Percentiles rank a stretch among this genome's conserved stretches.
Evolutionary conservation across 2,797 vertebrate genomes (phyloP).

Genomic region (Propithecus deckenii): DNA sequence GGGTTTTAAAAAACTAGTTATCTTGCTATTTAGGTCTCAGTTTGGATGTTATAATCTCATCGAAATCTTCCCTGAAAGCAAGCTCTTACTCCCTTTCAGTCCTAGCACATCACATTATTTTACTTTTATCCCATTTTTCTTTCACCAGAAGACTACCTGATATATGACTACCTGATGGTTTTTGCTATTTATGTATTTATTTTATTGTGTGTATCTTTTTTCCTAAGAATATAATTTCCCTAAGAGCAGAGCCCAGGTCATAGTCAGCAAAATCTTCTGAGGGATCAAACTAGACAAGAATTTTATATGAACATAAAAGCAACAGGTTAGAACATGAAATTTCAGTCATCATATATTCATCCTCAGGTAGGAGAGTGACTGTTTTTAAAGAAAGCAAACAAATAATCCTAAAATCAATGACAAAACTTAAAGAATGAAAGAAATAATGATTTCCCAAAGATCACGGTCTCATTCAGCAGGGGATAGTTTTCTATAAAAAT

Average conservation of each 20-base stretch:
- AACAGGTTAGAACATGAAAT: background rate
- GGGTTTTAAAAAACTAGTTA: background rate
- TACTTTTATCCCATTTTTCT: background rate
- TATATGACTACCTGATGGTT: background rate
- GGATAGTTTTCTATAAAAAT: background rate
- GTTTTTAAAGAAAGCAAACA: background rate
- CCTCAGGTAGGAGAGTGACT: background rate
- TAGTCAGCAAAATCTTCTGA: background rate
- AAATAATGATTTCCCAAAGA: background rate
- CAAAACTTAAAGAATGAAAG: background rate
- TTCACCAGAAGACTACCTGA: background rate
- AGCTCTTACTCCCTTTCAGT: background rate
- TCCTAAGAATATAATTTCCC: background rate
- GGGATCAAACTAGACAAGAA: background rate
- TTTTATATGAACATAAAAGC: background rate
- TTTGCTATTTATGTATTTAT: background rate
- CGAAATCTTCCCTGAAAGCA: background rate
- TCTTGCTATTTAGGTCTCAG: background rate
- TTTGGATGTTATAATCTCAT: background rate
- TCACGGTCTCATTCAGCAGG: background rate
- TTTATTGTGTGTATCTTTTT: background rate
- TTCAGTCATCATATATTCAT: background rate
- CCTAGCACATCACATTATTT: background rate
- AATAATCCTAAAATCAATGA: background rate
- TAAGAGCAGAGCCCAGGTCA: background rate